Evolutionary conservation across 2,888 invertebrate species (phyloP), one percentile per base, ranked within the genome.

Genomic region (Pristionchus arcanus): DNA sequence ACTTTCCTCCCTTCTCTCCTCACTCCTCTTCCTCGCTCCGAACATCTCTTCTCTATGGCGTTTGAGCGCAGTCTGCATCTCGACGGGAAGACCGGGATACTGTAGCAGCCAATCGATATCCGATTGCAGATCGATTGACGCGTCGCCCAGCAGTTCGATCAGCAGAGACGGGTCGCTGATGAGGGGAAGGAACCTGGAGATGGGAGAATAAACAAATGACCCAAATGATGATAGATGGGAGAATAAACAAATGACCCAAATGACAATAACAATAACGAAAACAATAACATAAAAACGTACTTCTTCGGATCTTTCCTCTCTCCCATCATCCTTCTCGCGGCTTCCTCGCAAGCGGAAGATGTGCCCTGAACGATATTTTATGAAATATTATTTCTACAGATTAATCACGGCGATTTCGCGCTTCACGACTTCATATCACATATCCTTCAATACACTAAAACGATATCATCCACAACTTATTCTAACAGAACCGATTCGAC

Each of bases 61-160:
- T 16, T 49, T 81, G 49, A 87, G 49, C 13, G 37, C 68, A 13
- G 4, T 87, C 28, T 28, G 37, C n/a, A n/a, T 53, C 66, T 87
- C 87, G 49, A 15, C 37, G 19, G 66, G 42, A 66, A 87, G 63
- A 1, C 1, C 15, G 31, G 87, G 42, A 66, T 87, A 87, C 87
- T 42, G 68, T 63, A 87, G 68, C 42, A 87, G 34, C 68, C 87
- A 68, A 63, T 87, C 87, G 42, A 87, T 68, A 68, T 68, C 68
- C 68, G 66, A n/a, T 25, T 66, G n/a, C 31, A 87, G 42, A 68
- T 87, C 87, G 19, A 68, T 28, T 21, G 71, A 71, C 1, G 49
- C 34, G 28, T 88, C 87, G 9, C 71, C 74, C 21, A 88, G 87
- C 34, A 88, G 28, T 74, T 88, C 87, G 74, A 88, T 88, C 21